Evolutionary conservation across 2,797 vertebrate species (phyloP), one percentile per base, ranked within the genome.

Genomic region (Etheostoma perlongum): DNA sequence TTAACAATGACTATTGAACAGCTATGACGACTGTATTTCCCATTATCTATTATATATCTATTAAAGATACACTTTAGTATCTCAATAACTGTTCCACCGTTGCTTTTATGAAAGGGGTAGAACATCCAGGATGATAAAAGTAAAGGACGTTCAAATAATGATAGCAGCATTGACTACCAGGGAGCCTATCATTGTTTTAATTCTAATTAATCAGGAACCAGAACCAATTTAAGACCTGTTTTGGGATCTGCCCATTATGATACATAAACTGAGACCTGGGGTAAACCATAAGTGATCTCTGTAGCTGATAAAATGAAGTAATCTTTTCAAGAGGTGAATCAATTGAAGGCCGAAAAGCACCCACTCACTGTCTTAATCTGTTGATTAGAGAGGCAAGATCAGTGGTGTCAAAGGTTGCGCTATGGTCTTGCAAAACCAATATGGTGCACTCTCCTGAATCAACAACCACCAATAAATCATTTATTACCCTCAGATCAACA

Each of bases 1-100:
- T 79, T 76, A 81, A 83, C 78, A 76, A 79, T 83, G 76, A 69
- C 54, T 72, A 19, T 42, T 53, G 18, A 70, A 63, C 4, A 44
- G 2, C 53, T 49, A 61, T 27, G 11, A 30, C 4, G 27, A 54
- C 49, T 47, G n/a, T 6, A n/a, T 67, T 16, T 42, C 21, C 19
- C 11, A 14, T 7, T 13, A 14, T 19, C 42, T 62, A 49, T 12
- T 9, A 36, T 61, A 7, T 23, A 18, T 2, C 11, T 23, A 18
- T 2, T 10, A 61, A 62, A 51, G 15, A 19, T 16, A 36, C 5
- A 12, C 57, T 12, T 52, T 19, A 59, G 14, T 67, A 19, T 59
- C 19, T 66, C 30, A 57, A 23, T 64, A 21, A 63, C 55, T 60
- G 61, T 13, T 57, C 40, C n/a, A 44, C 18, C n/a, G 7, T 3